A percentile compares a stretch with the other conserved stretches of the same genome.
phyloP scores from a whole-genome alignment of 2,888 invertebrate species.

The Thecocarcelia acutangulata region DNA sequence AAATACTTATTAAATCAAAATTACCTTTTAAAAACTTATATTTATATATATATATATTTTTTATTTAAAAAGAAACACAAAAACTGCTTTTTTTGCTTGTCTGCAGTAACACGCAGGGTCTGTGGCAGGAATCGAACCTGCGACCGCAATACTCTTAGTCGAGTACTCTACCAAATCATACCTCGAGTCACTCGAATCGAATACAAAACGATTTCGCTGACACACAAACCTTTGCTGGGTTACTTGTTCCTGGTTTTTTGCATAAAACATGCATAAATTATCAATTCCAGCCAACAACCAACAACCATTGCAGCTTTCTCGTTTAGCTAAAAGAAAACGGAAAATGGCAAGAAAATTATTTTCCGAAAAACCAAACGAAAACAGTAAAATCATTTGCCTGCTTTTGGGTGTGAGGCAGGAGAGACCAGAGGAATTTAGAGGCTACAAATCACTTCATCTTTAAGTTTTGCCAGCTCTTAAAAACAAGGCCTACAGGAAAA shows the following conservation, averaged over 20 bases:
- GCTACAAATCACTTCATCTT: slow-evolving; percentile 43
- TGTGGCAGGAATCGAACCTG: too few relatives aligned
- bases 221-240: neutral
- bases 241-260: slow-evolving; percentile 20
- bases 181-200: too few relatives aligned
- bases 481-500: slow-evolving; percentile 33
- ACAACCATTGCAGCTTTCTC: slow-evolving; percentile 1
- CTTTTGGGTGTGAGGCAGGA: neutral
- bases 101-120: too few relatives aligned
- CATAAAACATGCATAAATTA: slow-evolving; percentile 58
- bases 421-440: slow-evolving; percentile 18
- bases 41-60: too few relatives aligned
- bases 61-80: too few relatives aligned
- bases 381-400: slow-evolving; percentile 9
- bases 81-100: too few relatives aligned
- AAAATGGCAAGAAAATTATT: slow-evolving; percentile 43
- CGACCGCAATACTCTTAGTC: too few relatives aligned
- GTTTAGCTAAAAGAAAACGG: slow-evolving; percentile 9
- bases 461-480: slow-evolving; percentile 13
- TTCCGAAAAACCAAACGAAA: neutral
- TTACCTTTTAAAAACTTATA: too few relatives aligned
- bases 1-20: too few relatives aligned
- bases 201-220: too few relatives aligned
- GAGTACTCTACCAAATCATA: too few relatives aligned
- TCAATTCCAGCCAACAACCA: slow-evolving; percentile 37